These are phyloP conservation scores for Zoanthus gigantus DNA, from an alignment of 92 coral and sea anemone genomes.

Conservation along the genomic window DNA sequence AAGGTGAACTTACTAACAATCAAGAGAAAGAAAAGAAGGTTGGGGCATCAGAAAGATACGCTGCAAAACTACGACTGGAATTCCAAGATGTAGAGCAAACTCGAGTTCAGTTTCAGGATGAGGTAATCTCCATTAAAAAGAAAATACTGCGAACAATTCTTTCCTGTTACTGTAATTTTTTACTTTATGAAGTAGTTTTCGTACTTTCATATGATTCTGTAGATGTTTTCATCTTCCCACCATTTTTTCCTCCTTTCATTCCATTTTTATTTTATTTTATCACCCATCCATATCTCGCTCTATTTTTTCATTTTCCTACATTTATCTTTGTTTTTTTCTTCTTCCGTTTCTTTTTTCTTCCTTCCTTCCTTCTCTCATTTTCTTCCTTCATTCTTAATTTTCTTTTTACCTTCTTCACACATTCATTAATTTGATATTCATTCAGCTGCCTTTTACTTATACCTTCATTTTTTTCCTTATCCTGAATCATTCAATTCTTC, in stretches of 20 bases:
- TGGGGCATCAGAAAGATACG: conserved; percentile 89
- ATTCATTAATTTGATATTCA: background rate
- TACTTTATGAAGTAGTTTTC: background rate
- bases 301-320: too few species aligned
- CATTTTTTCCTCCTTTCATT: background rate
- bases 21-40: conserved; percentile 98
- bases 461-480: background rate
- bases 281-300: background rate
- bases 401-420: background rate
- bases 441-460: background rate
- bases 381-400: background rate
- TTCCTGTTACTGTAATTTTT: background rate
- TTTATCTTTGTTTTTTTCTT: too few species aligned
- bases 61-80: conserved; percentile 92
- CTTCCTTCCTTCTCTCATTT: background rate
- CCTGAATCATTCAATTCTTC: background rate
- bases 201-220: background rate
- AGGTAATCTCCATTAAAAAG: conserved; percentile 60
- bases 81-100: conserved; percentile 94
- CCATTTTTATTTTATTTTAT: background rate
- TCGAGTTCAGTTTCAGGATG: conserved; percentile 96
- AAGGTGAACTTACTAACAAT: conserved; percentile 94
- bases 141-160: background rate
- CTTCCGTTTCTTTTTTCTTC: background rate
- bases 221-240: background rate